A percentile compares a stretch with the other conserved stretches of the same genome.
These are phyloP conservation scores for Nyctibius grandis DNA, from an alignment of 2,797 vertebrate genomes.

Conservation along the genomic window DNA sequence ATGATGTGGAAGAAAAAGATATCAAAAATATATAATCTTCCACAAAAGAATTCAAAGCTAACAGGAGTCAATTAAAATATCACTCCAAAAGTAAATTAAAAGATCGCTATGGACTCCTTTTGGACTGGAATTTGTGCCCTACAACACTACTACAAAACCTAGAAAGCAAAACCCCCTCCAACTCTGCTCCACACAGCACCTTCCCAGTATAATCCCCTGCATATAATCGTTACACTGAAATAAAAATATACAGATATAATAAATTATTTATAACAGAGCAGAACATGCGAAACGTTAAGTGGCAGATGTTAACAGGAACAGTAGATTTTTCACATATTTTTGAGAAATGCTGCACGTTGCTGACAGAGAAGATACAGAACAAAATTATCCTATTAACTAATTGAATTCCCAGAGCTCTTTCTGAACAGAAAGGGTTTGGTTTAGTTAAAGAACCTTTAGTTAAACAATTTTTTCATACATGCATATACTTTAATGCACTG, in stretches of 20 bases:
- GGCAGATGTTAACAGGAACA: constrained; percentile 22
- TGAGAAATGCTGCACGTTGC: neutral
- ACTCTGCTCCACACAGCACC: neutral
- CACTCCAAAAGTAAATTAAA: neutral
- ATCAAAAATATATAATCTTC: neutral
- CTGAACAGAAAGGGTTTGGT: neutral
- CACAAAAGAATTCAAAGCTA: neutral
- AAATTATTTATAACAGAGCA: neutral
- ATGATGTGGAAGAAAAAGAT: neutral
- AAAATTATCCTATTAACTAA: neutral
- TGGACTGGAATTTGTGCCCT: neutral
- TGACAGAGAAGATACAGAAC: constrained; percentile 25
- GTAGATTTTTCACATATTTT: neutral
- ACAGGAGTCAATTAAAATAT: neutral
- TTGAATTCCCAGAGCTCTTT: constrained; percentile 22
- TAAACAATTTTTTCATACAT: neutral
- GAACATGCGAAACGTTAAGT: neutral
- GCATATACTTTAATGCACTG: neutral
- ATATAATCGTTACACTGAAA: neutral
- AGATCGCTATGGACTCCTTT: neutral
- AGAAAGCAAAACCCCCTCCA: neutral
- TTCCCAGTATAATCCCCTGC: neutral
- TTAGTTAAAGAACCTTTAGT: neutral
- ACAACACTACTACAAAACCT: neutral
- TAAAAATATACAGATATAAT: neutral